These are phyloP conservation scores for Diaperis boleti DNA, from an alignment of 2,888 invertebrate species.

Conservation along the genomic window DNA sequence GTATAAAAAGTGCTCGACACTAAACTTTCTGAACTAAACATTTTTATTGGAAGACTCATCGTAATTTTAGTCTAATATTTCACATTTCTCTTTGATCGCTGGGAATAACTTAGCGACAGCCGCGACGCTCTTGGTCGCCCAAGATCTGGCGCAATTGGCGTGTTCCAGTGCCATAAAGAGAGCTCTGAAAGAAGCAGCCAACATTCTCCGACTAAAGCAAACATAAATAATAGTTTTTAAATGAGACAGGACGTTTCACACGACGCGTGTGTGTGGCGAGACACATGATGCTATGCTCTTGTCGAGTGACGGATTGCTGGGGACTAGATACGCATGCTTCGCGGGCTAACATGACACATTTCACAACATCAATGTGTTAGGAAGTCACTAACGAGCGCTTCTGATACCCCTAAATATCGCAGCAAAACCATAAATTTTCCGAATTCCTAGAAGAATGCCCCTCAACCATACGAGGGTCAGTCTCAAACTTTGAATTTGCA, in stretches of 20 bases:
- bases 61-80: neutral
- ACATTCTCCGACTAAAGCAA: constrained; percentile 55
- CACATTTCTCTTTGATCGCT: constrained; percentile 1
- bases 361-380: constrained; percentile 66
- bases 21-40: no score
- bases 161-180: constrained; percentile 22
- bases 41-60: neutral
- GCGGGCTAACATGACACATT: constrained; percentile 65
- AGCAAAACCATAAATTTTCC: constrained; percentile 37
- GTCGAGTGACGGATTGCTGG: constrained; percentile 67
- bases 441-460: no score
- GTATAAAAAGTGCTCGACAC: no score
- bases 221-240: constrained; percentile 70
- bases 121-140: neutral
- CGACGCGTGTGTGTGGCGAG: constrained; percentile 65
- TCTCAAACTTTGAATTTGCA: no score
- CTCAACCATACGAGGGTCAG: no score
- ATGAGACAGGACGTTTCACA: constrained; percentile 69
- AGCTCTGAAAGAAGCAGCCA: constrained; percentile 30
- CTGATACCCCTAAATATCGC: constrained; percentile 44
- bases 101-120: constrained; percentile 1
- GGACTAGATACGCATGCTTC: constrained; percentile 55
- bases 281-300: constrained; percentile 64
- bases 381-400: constrained; percentile 65
- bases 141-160: constrained; percentile 20